A percentile compares a stretch with the other conserved stretches of the same genome.
Evolutionary conservation across 2,888 invertebrate genomes (phyloP).

Genomic region (Dryobotodes eremita): DNA sequence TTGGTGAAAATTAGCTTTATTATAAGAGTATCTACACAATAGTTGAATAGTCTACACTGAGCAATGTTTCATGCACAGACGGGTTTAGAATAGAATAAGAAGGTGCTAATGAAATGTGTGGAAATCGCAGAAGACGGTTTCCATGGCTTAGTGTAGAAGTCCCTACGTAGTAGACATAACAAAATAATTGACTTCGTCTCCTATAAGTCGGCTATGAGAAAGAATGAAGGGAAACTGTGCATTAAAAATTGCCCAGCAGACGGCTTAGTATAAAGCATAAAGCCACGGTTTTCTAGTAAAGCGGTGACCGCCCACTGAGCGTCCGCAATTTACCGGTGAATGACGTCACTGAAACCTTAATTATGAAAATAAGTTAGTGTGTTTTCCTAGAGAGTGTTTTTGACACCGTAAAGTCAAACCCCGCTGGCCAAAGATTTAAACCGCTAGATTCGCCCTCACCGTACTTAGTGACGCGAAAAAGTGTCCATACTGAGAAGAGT

Average conservation of each 20-base stretch:
- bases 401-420: too few species aligned
- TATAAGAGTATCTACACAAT: slow-evolving; percentile 63
- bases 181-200: slow-evolving; percentile 8
- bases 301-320: too few species aligned
- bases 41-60: slow-evolving; percentile 39
- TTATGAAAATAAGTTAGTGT: too few species aligned
- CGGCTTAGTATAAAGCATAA: slow-evolving; percentile 37
- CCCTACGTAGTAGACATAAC: slow-evolving; percentile 24
- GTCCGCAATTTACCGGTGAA: too few species aligned
- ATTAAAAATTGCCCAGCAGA: slow-evolving; percentile 43
- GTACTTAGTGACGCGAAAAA: too few species aligned
- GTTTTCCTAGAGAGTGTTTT: too few species aligned
- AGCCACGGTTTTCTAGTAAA: too few species aligned
- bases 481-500: too few species aligned
- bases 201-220: slow-evolving; percentile 12
- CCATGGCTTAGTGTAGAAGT: slow-evolving; percentile 21
- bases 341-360: too few species aligned
- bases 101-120: slow-evolving; percentile 46
- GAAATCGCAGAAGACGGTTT: slow-evolving; percentile 25
- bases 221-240: slow-evolving; percentile 28
- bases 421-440: too few species aligned
- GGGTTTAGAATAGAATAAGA: slow-evolving; percentile 32
- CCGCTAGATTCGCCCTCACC: too few species aligned
- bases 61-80: slow-evolving; percentile 28
- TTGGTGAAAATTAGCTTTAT: slow-evolving; percentile 69